Base-by-base conservation (phyloP, 2,888 invertebrate species). In the Baronia brevicornis region DNA sequence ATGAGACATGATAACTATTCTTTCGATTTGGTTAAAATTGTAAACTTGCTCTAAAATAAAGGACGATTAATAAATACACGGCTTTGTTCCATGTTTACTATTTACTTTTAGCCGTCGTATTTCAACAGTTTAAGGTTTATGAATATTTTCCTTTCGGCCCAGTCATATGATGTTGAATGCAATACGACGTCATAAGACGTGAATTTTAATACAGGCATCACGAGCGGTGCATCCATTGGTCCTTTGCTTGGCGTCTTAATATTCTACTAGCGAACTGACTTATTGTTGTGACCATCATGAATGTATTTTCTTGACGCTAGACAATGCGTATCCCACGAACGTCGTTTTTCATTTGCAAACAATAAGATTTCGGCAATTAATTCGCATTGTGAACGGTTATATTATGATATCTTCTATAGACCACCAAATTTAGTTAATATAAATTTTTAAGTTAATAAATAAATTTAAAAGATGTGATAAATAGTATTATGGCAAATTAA, bases 301-400 rank as follows among this genome's bases (percentile, higher is more conserved):
- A 49, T 59, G 48, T 49, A 54, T 61, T 60, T 60, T 61, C 47
- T 46, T 51, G 46, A 49, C 23, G 14, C 12, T 36, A 53, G 46
- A 71, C 70, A 72, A 67, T 59, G 38, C 40, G 17, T 44, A 70
- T 75, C 75, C 48, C 73, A 73, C 67, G 62, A 41, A 43, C 36
- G 51, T 55, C 61, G 63, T 67, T 65, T 62, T 60, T 53, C 47
- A 51, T 50, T 41, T 27, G 38, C 51, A 58, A 40, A 73, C 74
- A 75, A 75, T 73, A 46, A 62, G 18, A 44, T 54, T 73, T 70
- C 61, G 58, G 69, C 63, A 74, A 75, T 73, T 69, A 69, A 67
- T 66, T 29, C n/a, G n/a, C n/a, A n/a, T n/a, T n/a, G n/a, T n/a
- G n/a, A n/a, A n/a, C n/a, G n/a, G n/a, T n/a, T n/a, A n/a, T n/a